Conservation (phyloP, 2,113 vertebrate genomes). For the Macquaria ambigua region DNA sequence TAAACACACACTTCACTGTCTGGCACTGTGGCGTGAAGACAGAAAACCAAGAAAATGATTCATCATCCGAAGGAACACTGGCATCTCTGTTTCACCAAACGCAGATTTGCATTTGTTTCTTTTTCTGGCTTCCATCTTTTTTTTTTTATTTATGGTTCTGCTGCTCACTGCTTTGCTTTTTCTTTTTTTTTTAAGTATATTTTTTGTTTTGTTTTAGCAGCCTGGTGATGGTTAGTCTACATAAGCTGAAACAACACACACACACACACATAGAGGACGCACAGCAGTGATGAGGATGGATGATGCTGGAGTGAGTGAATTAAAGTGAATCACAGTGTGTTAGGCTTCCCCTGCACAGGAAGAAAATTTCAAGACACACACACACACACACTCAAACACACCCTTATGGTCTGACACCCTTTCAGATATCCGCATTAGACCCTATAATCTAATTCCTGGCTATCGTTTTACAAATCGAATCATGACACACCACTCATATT, state of each 20-base stretch:
- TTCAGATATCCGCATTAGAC: conserved; percentile 74
- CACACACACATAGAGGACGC: conserved; percentile 6
- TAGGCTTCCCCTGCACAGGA: conserved; percentile 51
- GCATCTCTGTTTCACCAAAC: conserved; percentile 47
- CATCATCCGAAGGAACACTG: conserved; percentile 55
- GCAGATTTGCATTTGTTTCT: conserved; percentile 9
- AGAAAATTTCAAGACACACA: conserved; percentile 57
- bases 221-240: conserved; percentile 12
- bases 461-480: conserved; percentile 81
- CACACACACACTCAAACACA: conserved; percentile 31
- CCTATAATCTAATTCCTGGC: conserved; percentile 72
- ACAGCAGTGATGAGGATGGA: conserved; percentile 30
- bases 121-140: conserved; percentile 10
- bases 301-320: conserved; percentile 63
- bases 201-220: conserved; percentile 38
- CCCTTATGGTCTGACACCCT: conserved; percentile 70
- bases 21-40: conserved; percentile 39
- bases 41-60: conserved; percentile 58
- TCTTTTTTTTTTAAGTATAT: not conserved
- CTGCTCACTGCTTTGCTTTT: not conserved
- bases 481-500: conserved; percentile 80
- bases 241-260: conserved; percentile 28
- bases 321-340: conserved; percentile 66
- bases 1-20: conserved; percentile 51
- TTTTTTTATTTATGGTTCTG: not conserved